Conservation (phyloP, 2,113 vertebrate species). For the Fregetta grallaria region DNA sequence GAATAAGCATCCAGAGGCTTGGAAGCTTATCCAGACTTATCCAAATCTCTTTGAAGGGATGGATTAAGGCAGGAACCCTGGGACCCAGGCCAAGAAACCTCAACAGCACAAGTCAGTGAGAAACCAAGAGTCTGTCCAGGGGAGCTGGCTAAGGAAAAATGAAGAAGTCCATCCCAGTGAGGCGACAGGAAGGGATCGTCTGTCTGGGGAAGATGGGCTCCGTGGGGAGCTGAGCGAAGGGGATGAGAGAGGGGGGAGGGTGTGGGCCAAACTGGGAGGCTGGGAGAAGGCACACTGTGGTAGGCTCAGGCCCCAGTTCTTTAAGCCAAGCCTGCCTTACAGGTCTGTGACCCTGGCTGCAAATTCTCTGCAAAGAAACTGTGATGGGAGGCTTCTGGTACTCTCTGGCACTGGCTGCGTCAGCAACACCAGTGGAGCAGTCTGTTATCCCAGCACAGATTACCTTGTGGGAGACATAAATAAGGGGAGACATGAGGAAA, state of each 20-base stretch:
- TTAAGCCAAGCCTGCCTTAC: background rate
- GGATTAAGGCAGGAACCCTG: conserved; percentile 66
- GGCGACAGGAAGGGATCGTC: conserved; percentile 3
- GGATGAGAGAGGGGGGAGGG: background rate
- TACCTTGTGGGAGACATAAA: background rate
- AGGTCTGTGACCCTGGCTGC: background rate
- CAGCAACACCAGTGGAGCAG: background rate
- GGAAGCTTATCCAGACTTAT: conserved; percentile 59
- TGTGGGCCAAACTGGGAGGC: rapidly evolving
- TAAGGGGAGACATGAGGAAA: background rate
- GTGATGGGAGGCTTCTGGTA: background rate
- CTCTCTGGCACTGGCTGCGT: background rate
- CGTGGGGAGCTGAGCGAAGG: background rate
- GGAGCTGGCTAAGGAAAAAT: conserved; percentile 35
- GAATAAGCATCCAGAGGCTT: conserved; percentile 56
- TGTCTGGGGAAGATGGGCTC: conserved; percentile 30
- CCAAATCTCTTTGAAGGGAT: conserved; percentile 62
- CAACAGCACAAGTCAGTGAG: conserved; percentile 38
- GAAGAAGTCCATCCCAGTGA: conserved; percentile 41
- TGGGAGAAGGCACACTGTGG: background rate
- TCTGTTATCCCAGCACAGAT: background rate
- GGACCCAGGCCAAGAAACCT: conserved; percentile 56
- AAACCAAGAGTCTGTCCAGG: conserved; percentile 57
- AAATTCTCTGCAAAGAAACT: background rate
- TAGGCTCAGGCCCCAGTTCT: background rate